These are phyloP conservation scores for Coregonus clupeaformis DNA, from an alignment of 2,113 vertebrate genomes.

Conservation along the genomic window DNA sequence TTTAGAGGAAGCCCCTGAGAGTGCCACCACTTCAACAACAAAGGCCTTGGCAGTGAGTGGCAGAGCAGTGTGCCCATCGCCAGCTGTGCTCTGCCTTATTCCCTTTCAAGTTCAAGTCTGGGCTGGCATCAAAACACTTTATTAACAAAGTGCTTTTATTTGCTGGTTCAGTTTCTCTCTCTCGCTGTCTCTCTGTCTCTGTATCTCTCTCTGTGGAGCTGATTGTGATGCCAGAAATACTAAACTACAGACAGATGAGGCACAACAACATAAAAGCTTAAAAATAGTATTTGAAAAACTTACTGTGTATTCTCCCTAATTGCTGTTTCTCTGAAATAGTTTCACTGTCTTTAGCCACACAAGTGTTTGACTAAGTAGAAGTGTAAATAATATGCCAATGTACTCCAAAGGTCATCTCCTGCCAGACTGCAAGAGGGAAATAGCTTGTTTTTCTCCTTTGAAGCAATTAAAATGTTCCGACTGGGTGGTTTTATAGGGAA, in stretches of 20 bases:
- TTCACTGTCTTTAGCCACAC: constrained; percentile 1
- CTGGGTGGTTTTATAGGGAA: constrained; percentile 27
- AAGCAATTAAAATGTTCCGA: constrained; percentile 46
- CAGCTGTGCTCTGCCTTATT: constrained; percentile 50
- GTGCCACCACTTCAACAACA: constrained; percentile 1
- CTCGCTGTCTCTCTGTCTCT: no score
- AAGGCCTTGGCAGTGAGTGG: background rate
- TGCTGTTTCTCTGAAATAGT: background rate
- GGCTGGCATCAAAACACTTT: constrained; percentile 27
- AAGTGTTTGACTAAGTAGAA: constrained; percentile 17
- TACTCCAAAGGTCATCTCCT: constrained; percentile 15
- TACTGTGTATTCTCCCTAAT: background rate
- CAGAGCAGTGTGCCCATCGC: background rate
- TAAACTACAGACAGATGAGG: constrained; percentile 38
- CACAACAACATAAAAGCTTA: constrained; percentile 23
- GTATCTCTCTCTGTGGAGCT: background rate
- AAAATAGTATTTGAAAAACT: no score
- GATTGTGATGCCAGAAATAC: constrained; percentile 5
- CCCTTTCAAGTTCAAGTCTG: constrained; percentile 24
- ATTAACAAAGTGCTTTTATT: constrained; percentile 29
- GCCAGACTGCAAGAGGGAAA: constrained; percentile 20
- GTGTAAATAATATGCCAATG: constrained; percentile 48
- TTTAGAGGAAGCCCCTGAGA: constrained; percentile 31
- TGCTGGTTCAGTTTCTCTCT: constrained; percentile 20
- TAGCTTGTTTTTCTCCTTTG: constrained; percentile 17